These are phyloP conservation scores for Eristalis intricaria DNA, from an alignment of 2,888 invertebrate species.

Conservation along the genomic window DNA sequence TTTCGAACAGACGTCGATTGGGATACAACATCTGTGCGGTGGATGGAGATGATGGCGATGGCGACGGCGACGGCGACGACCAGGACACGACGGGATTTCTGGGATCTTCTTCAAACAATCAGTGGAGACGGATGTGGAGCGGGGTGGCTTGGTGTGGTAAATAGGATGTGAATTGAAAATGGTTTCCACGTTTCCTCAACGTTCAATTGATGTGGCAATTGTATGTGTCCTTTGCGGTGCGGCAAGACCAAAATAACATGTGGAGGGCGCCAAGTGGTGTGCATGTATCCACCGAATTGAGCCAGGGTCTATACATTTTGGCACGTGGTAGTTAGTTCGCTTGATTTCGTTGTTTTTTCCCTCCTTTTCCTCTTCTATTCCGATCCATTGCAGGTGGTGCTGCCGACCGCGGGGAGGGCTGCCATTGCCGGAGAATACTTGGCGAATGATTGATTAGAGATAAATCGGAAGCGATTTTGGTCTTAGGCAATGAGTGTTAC, in stretches of 20 bases:
- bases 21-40: constrained; percentile 3
- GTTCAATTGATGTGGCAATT: constrained; percentile 48
- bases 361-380: neutral
- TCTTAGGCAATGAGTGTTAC: constrained; percentile 26
- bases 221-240: constrained; percentile 21
- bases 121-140: constrained; percentile 1
- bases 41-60: constrained; percentile 27
- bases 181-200: constrained; percentile 50
- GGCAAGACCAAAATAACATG: neutral
- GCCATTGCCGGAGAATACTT: neutral
- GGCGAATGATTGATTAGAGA: constrained; percentile 40
- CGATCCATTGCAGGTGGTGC: constrained; percentile 9
- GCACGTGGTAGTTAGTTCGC: constrained; percentile 32
- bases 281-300: neutral
- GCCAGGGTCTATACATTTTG: constrained; percentile 17
- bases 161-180: constrained; percentile 59
- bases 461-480: constrained; percentile 40
- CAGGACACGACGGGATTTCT: neutral
- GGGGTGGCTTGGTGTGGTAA: constrained; percentile 20
- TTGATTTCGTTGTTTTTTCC: constrained; percentile 1
- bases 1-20: constrained; percentile 40
- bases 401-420: neutral
- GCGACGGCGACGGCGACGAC: neutral
- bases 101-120: constrained; percentile 34
- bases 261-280: neutral